Percentiles rank a stretch among this genome's conserved stretches.
These are phyloP conservation scores for Listrodromus nycthemerus DNA, from an alignment of 2,888 invertebrate species.

Conservation along the genomic window DNA sequence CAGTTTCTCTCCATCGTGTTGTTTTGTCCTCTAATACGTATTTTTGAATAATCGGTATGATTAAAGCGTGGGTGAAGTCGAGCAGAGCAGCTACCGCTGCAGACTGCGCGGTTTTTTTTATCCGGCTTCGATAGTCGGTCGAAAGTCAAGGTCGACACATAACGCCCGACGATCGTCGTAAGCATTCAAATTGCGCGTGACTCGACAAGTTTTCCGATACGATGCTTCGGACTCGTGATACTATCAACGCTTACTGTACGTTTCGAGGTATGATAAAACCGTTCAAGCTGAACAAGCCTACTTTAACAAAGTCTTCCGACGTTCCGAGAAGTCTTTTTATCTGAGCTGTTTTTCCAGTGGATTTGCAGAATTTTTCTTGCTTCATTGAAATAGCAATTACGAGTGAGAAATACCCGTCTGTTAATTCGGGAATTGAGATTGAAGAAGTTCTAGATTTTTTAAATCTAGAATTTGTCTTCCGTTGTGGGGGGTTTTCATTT, in stretches of 20 bases:
- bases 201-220: constrained; percentile 68
- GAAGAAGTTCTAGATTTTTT: no score
- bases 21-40: background rate
- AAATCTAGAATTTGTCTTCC: no score
- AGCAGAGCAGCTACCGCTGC: background rate
- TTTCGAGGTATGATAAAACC: constrained; percentile 38
- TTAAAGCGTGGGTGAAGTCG: background rate
- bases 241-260: constrained; percentile 44
- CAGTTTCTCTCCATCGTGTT: background rate
- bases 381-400: background rate
- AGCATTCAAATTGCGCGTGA: constrained; percentile 72
- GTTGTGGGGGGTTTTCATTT: no score
- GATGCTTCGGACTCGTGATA: constrained; percentile 41
- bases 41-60: background rate
- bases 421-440: background rate
- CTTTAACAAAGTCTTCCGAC: constrained; percentile 2
- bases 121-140: constrained; percentile 64
- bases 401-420: background rate
- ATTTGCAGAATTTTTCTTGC: constrained; percentile 2
- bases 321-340: constrained; percentile 28
- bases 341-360: background rate
- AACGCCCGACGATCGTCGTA: constrained; percentile 52
- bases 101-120: constrained; percentile 7
- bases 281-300: constrained; percentile 15
- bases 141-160: constrained; percentile 71